A percentile compares a stretch with the other conserved stretches of the same genome.
These are phyloP conservation scores for Oreonectes daqikongensis DNA, from an alignment of 2,797 vertebrate genomes.

Conservation along the genomic window DNA sequence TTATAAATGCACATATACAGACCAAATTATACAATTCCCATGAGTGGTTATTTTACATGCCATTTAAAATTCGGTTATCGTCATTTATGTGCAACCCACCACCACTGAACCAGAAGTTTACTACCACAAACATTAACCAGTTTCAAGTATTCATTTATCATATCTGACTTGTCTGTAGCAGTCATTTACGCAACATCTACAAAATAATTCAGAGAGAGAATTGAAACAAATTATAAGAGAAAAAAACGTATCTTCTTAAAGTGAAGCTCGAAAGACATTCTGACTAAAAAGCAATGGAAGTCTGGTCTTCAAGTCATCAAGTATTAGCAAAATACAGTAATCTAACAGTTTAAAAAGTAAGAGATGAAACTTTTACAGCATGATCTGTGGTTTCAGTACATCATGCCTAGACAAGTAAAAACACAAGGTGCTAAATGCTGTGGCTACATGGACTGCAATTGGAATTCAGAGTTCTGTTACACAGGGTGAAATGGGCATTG, in stretches of 20 bases:
- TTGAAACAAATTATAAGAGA: not conserved
- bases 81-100: conserved; percentile 1
- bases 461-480: not conserved
- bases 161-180: not conserved
- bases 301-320: conserved; percentile 4
- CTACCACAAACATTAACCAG: not conserved
- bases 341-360: not conserved
- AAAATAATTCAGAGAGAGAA: not conserved
- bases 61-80: not conserved
- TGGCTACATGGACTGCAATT: conserved; percentile 11
- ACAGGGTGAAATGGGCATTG: not conserved
- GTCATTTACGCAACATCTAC: not conserved
- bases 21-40: conserved; percentile 14
- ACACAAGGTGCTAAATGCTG: not conserved
- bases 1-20: not conserved
- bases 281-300: not conserved
- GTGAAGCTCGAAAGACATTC: too few relatives aligned
- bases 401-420: not conserved
- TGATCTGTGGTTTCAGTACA: not conserved
- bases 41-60: not conserved
- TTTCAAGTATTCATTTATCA: not conserved
- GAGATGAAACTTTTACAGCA: not conserved
- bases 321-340: not conserved
- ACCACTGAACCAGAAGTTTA: not conserved
- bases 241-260: not conserved